Conservation (phyloP, 1,140 invertebrate species). For the Drosophila kurseongensis region DNA sequence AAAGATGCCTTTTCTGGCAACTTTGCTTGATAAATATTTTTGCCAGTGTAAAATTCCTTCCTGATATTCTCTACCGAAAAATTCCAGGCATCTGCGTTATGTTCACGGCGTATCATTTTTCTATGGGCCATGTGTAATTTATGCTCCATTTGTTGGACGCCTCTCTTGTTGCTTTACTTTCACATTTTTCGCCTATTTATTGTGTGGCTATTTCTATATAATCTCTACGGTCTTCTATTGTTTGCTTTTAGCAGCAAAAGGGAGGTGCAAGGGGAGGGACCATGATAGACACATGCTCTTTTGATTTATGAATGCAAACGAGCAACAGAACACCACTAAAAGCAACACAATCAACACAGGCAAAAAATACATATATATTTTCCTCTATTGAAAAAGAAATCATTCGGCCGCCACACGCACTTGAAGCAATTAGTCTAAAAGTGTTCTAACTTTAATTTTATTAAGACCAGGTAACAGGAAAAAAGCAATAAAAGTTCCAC, state of each 20-base stretch:
- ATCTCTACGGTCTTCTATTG: conserved; percentile 66
- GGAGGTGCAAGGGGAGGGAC: conserved; percentile 6
- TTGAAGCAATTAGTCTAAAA: conserved; percentile 70
- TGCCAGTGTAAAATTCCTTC: background rate
- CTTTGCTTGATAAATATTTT: conserved; percentile 5
- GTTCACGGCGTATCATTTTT: conserved; percentile 78
- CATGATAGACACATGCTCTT: conserved; percentile 79
- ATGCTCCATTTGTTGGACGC: conserved; percentile 71
- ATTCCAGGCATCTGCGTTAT: conserved; percentile 74
- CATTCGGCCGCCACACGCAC: conserved; percentile 43
- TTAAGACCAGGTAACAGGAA: conserved; percentile 14
- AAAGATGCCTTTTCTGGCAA: no score
- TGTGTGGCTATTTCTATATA: conserved; percentile 76
- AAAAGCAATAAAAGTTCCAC: background rate
- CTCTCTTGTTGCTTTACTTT: conserved; percentile 61
- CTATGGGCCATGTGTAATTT: conserved; percentile 81
- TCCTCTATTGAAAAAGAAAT: conserved; percentile 36
- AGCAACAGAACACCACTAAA: conserved; percentile 49
- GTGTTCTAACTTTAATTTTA: conserved; percentile 62
- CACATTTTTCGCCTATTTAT: conserved; percentile 73
- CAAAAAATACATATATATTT: conserved; percentile 19
- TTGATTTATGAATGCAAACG: conserved; percentile 82
- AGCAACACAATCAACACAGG: conserved; percentile 31
- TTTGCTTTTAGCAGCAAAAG: conserved; percentile 44
- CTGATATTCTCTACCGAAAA: conserved; percentile 1